phyloP scores from a whole-genome alignment of 2,888 invertebrate genomes.

The Amphipyra tragopoginis region DNA sequence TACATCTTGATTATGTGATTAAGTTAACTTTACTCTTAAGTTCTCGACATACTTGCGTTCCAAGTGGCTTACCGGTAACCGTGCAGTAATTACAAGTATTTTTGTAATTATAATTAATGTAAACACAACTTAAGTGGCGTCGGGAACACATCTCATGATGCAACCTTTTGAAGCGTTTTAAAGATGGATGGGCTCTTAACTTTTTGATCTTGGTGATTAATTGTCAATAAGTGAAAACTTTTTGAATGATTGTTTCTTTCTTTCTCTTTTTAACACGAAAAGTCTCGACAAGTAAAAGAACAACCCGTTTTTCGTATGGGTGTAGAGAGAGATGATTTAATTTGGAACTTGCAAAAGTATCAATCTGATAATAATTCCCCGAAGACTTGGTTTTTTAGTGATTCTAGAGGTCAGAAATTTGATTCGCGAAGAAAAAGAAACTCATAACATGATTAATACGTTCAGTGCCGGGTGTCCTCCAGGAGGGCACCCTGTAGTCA shows the following conservation, averaged over 20 bases:
- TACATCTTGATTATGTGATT: conserved; percentile 82
- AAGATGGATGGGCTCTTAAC: conserved; percentile 20
- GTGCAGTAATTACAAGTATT: conserved; percentile 54
- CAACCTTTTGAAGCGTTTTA: conserved; percentile 28
- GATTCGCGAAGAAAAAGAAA: neutral
- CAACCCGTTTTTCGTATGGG: no score
- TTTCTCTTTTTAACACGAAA: neutral
- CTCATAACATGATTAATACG: neutral
- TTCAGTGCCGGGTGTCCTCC: no score
- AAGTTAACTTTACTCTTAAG: conserved; percentile 69
- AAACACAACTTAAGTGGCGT: conserved; percentile 41
- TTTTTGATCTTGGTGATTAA: conserved; percentile 13
- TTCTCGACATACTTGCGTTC: conserved; percentile 45
- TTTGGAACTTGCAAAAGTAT: no score
- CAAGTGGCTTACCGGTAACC: conserved; percentile 46
- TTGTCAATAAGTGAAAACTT: neutral
- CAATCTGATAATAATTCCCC: no score
- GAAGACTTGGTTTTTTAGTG: no score
- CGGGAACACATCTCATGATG: conserved; percentile 40
- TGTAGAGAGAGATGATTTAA: no score
- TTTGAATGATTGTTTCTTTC: neutral
- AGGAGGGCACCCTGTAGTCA: no score
- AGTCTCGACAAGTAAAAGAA: no score
- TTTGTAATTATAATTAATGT: conserved; percentile 62
- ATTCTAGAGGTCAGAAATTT: no score